Conservation (phyloP, 1,140 invertebrate species). For the Meloidogyne hapla region DNA sequence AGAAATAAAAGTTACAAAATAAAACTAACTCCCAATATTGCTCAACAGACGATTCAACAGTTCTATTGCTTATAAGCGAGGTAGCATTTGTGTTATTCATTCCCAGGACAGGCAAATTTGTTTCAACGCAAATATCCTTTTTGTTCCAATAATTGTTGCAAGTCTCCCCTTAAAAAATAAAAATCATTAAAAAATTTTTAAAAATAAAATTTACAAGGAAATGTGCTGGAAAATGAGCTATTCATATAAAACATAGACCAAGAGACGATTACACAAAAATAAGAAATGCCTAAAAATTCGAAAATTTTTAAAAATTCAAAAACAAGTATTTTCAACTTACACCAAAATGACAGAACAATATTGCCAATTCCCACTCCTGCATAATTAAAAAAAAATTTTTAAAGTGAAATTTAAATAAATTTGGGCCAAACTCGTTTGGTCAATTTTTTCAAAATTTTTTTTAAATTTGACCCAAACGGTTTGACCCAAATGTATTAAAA, state of each 20-base stretch:
- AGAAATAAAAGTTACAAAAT: too few relatives aligned
- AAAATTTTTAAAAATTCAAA: background rate
- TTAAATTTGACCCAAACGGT: too few relatives aligned
- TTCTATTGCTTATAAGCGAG: background rate
- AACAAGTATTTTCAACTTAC: slow-evolving; percentile 23
- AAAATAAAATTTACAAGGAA: slow-evolving; percentile 71
- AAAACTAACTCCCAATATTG: slow-evolving; percentile 60
- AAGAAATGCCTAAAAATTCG: slow-evolving; percentile 69
- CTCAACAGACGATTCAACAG: slow-evolving; percentile 58
- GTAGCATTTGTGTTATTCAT: too few relatives aligned
- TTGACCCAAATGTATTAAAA: too few relatives aligned
- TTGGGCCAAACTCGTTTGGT: too few relatives aligned
- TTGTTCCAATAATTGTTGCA: slow-evolving; percentile 77
- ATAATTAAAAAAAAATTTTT: slow-evolving; percentile 22
- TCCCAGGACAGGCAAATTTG: slow-evolving; percentile 18
- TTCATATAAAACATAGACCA: slow-evolving; percentile 91
- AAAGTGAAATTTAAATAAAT: background rate
- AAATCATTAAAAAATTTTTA: background rate
- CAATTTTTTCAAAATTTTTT: too few relatives aligned
- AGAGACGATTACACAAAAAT: slow-evolving; percentile 91
- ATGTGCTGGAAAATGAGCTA: slow-evolving; percentile 78
- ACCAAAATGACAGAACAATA: slow-evolving; percentile 61
- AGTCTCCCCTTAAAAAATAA: slow-evolving; percentile 70
- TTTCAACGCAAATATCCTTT: slow-evolving; percentile 30
- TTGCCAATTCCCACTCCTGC: slow-evolving; percentile 59